phyloP scores from a whole-genome alignment of 2,113 vertebrate species.

The Periophthalmus modestus region DNA sequence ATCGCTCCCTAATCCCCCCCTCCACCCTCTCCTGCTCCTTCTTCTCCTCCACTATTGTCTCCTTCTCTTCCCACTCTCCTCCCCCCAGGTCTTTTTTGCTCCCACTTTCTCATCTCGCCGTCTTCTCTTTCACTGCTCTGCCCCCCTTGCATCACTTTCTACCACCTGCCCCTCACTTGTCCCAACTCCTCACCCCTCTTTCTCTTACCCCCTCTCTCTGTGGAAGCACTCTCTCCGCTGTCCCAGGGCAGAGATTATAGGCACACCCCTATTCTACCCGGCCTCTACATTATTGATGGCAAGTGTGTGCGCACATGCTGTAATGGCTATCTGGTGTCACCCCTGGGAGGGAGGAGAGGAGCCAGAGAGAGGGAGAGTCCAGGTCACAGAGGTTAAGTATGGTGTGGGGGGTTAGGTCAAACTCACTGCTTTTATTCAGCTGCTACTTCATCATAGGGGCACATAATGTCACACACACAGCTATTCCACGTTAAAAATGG shows the following conservation, averaged over 20 bases:
- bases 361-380: conserved; percentile 59
- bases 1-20: conserved; percentile 66
- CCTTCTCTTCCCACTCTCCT: conserved; percentile 55
- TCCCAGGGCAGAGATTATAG: conserved; percentile 79
- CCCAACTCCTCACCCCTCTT: conserved; percentile 37
- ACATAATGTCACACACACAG: conserved; percentile 24
- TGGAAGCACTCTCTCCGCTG: conserved; percentile 56
- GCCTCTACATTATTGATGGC: conserved; percentile 79
- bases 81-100: conserved; percentile 43
- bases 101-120: conserved; percentile 32
- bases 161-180: conserved; percentile 61
- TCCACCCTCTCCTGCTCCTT: conserved; percentile 47
- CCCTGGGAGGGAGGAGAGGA: conserved; percentile 51
- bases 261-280: conserved; percentile 66
- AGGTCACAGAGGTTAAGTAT: conserved; percentile 81
- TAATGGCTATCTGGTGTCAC: conserved; percentile 82
- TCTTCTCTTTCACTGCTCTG: conserved; percentile 16
- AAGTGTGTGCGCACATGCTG: conserved; percentile 52
- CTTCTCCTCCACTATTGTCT: conserved; percentile 64
- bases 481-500: background rate
- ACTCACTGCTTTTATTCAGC: conserved; percentile 29
- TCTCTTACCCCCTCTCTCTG: conserved; percentile 18
- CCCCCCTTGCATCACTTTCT: conserved; percentile 55
- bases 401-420: conserved; percentile 63
- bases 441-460: conserved; percentile 24